Conservation (phyloP, 2,888 invertebrate genomes). For the Hypomecis punctinalis region DNA sequence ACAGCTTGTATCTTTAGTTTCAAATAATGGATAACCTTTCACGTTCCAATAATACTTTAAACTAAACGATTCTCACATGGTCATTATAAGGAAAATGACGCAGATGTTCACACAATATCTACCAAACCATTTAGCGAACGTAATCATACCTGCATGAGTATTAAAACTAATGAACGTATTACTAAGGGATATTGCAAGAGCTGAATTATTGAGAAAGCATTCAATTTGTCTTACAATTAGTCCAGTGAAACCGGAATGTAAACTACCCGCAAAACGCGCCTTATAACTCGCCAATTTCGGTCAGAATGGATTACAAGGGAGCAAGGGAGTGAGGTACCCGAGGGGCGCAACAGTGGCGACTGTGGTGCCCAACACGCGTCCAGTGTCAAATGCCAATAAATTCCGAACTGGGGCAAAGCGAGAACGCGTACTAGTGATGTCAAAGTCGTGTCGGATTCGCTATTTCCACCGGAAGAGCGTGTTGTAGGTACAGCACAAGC, state of each 20-base stretch:
- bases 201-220: conserved; percentile 2
- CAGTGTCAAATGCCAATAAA: conserved; percentile 54
- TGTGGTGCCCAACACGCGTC: conserved; percentile 47
- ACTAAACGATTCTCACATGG: background rate
- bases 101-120: background rate
- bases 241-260: conserved; percentile 18
- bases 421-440: conserved; percentile 23
- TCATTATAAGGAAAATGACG: conserved; percentile 9
- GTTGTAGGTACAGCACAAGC: background rate
- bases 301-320: conserved; percentile 49
- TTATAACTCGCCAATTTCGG: conserved; percentile 41
- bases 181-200: background rate
- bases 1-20: background rate
- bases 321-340: conserved; percentile 22
- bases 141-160: background rate
- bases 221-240: conserved; percentile 8
- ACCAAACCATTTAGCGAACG: background rate
- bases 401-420: conserved; percentile 29
- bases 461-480: background rate
- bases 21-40: background rate
- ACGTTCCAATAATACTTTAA: background rate
- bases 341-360: conserved; percentile 41
- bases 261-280: conserved; percentile 27
- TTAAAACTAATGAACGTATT: background rate
- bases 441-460: conserved; percentile 12